Base-by-base conservation (phyloP, 2,888 invertebrate genomes). In the Andrena flavipes region DNA sequence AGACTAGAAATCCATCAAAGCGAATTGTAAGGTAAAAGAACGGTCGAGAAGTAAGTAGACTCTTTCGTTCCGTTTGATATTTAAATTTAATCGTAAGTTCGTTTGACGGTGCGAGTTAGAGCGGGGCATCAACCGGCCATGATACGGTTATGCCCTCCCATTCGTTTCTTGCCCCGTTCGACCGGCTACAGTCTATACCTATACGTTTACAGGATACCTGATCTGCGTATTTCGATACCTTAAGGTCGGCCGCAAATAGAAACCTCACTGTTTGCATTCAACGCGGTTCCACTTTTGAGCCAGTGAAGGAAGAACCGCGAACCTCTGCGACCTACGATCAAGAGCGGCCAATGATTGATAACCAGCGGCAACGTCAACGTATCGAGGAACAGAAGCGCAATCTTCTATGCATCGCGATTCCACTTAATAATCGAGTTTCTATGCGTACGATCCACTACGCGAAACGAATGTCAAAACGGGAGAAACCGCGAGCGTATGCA, bases 181-280 rank as follows among this genome's bases (percentile, higher is more conserved):
- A 90, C 89, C 87, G 87, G 88, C 89, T 90, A 85, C 83, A 77
- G 84, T 84, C 82, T 82, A 81, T 84, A 85, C 87, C 82, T 81
- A 82, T 86, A 85, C 87, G 79, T 80, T 83, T 76, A 74, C 79
- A 74, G 85, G 89, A 88, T 87, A 90, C 88, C 87, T 83, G 90
- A 90, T 91, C 88, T 86, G 84, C 85, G 87, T 88, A 89, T 88
- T 86, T 88, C 87, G 86, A 90, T 88, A 90, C 80, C 81, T 85
- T 86, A 87, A 85, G 85, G 87, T 86, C 80, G 80, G 64, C 86
- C 88, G 84, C 84, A 89, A 91, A 88, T 88, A 87, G 87, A 89
- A 90, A 87, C 79, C 67, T 70, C 73, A 68, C 60, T 80, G 69
- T 84, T 80, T 84, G 64, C 71, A 70, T 80, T 75, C 63, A 51